These are phyloP conservation scores for Sebastes alutus DNA, from an alignment of 2,797 vertebrate species.

Conservation along the genomic window DNA sequence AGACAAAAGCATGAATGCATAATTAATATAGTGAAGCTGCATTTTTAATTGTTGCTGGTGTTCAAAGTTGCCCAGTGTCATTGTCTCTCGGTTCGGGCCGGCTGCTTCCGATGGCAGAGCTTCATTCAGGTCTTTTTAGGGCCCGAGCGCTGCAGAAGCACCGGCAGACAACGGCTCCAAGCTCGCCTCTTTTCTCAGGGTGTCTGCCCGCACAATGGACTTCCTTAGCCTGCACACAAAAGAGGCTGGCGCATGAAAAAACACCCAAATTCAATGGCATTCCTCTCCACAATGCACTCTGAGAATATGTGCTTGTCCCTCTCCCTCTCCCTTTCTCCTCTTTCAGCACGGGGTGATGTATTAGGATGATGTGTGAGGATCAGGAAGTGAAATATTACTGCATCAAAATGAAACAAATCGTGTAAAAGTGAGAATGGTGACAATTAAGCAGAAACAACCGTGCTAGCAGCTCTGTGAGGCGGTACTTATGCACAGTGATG, in stretches of 20 bases:
- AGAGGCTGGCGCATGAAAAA: constrained; percentile 78
- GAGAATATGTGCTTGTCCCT: constrained; percentile 73
- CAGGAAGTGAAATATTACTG: constrained; percentile 43
- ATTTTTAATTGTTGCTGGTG: constrained; percentile 80
- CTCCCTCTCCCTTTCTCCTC: constrained; percentile 16
- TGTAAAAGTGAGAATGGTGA: not conserved
- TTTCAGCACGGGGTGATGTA: constrained; percentile 49
- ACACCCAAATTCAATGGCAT: constrained; percentile 84
- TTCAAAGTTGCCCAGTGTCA: constrained; percentile 78
- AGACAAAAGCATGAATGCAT: constrained; percentile 77
- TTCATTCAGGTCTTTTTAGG: constrained; percentile 71
- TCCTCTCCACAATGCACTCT: constrained; percentile 77
- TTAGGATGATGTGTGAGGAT: constrained; percentile 47
- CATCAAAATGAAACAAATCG: not conserved
- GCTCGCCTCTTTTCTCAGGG: constrained; percentile 82
- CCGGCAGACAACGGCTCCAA: constrained; percentile 78
- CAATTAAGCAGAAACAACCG: not conserved
- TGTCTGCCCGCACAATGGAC: constrained; percentile 82
- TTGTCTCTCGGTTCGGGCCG: constrained; percentile 77
- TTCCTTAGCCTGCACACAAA: constrained; percentile 82
- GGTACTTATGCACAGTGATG: not conserved
- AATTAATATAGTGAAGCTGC: constrained; percentile 77
- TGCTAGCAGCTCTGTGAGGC: not conserved
- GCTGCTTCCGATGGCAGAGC: constrained; percentile 81
- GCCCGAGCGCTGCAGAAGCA: constrained; percentile 69